Evolutionary conservation across 1,140 invertebrate genomes (phyloP).

Genomic region (Drosophila parvula): DNA sequence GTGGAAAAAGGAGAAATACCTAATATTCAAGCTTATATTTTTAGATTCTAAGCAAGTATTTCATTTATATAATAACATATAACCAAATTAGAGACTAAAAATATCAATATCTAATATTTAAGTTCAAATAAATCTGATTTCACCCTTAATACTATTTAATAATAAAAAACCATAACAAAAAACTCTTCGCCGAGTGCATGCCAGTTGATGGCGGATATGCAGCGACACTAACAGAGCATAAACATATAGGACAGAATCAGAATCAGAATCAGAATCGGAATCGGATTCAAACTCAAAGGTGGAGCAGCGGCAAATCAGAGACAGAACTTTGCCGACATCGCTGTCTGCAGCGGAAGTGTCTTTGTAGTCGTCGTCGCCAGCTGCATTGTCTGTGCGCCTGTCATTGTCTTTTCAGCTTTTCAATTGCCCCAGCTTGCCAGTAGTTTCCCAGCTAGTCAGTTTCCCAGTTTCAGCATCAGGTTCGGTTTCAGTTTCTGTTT

Average conservation of each 20-base stretch:
- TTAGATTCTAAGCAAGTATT: not conserved
- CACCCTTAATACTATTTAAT: not conserved
- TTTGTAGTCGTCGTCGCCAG: constrained; percentile 21
- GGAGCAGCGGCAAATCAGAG: constrained; percentile 26
- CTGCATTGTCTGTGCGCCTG: constrained; percentile 52
- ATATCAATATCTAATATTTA: not conserved
- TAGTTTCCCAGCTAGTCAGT: not conserved
- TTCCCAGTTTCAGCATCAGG: not conserved
- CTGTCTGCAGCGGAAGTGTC: constrained; percentile 69
- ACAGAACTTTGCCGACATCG: constrained; percentile 65
- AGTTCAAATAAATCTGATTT: not conserved
- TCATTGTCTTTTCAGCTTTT: constrained; percentile 30
- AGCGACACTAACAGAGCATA: constrained; percentile 30
- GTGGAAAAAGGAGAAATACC: too few species aligned
- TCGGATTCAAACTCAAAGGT: constrained; percentile 20
- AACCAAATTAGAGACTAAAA: not conserved
- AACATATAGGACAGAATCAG: constrained; percentile 14
- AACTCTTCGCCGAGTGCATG: not conserved
- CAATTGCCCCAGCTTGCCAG: constrained; percentile 1
- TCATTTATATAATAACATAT: not conserved
- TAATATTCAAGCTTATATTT: not conserved
- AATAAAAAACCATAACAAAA: too few species aligned
- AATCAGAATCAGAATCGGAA: not conserved
- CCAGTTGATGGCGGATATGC: constrained; percentile 46
- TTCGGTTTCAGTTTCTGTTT: constrained; percentile 9